These are phyloP conservation scores for Caranx ignobilis DNA, from an alignment of 2,113 vertebrate species.

Conservation along the genomic window DNA sequence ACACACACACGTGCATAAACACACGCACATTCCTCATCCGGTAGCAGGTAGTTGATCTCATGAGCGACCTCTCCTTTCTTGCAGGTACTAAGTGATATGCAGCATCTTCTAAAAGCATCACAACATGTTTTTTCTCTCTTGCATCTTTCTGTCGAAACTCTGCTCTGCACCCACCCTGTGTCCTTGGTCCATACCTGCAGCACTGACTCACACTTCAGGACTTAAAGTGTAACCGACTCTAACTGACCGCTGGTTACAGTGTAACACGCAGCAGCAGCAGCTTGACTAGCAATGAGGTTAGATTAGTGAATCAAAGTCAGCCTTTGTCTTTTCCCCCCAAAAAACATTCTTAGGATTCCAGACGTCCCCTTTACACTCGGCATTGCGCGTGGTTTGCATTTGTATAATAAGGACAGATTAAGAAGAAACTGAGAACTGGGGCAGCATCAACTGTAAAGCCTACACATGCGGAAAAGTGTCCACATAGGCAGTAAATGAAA, in stretches of 20 bases:
- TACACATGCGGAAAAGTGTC: constrained; percentile 36
- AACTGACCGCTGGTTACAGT: constrained; percentile 62
- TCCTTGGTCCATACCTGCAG: neutral
- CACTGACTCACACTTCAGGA: constrained; percentile 1
- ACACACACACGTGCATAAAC: neutral
- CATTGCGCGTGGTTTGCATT: constrained; percentile 69
- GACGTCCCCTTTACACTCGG: constrained; percentile 54
- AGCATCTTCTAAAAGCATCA: constrained; percentile 3
- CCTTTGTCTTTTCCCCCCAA: constrained; percentile 68
- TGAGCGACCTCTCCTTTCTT: neutral
- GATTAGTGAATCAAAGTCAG: constrained; percentile 77
- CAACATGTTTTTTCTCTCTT: neutral
- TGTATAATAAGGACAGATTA: constrained; percentile 69
- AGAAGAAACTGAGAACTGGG: constrained; percentile 60
- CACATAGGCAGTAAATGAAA: constrained; percentile 34
- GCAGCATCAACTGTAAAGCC: constrained; percentile 48
- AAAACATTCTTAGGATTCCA: constrained; percentile 81
- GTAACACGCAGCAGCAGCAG: constrained; percentile 59
- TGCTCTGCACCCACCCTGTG: neutral
- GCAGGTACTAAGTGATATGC: neutral
- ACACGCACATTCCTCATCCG: constrained; percentile 12
- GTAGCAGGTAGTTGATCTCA: constrained; percentile 22
- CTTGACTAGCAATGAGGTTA: constrained; percentile 42
- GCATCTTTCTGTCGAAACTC: neutral
- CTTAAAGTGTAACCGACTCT: constrained; percentile 67